Evolutionary conservation across 2,888 invertebrate genomes (phyloP), one percentile per base, ranked within the genome.

Genomic region (Habroteleia sp.): DNA sequence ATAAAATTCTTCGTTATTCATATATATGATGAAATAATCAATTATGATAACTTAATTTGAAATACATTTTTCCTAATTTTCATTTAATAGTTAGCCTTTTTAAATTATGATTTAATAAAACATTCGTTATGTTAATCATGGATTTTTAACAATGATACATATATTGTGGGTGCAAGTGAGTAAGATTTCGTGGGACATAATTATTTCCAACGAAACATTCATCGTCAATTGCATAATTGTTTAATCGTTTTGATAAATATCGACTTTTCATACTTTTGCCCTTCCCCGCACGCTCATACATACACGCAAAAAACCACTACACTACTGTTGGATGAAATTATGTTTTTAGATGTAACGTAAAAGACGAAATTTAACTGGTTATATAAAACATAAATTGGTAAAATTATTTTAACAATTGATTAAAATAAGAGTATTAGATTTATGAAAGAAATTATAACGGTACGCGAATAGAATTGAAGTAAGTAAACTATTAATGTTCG

Each of bases 261-360:
- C n/a, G n/a, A n/a, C n/a, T n/a, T n/a, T 3, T 31, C 1, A 33
- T 33, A 6, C 14, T 33, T 14, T 17, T n/a, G 17, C 11, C 17
- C 27, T 48, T 17, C 20, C 20, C 20, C 33, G n/a, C 20, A 33
- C 10, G 48, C 7, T 11, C 33, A 29, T 13, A 33, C 48, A 48
- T 17, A 48, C 31, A 48, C 48, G 33, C 48, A 48, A n/a, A n/a
- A n/a, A n/a, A n/a, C n/a, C n/a, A n/a, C n/a, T 20, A 20, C 3
- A 20, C 3, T 17, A 17, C 48, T 33, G 14, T 14, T 10, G n/a
- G n/a, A n/a, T n/a, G n/a, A n/a, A n/a, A n/a, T n/a, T n/a, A 14
- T 48, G 13, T 5, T 25, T 37, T 10, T 41, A n/a, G n/a, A n/a
- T n/a, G n/a, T n/a, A n/a, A n/a, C 20, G 41, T n/a, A 23, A 20